Conservation (phyloP, 2,113 vertebrate genomes). For the Oncorhynchus gorbuscha region DNA sequence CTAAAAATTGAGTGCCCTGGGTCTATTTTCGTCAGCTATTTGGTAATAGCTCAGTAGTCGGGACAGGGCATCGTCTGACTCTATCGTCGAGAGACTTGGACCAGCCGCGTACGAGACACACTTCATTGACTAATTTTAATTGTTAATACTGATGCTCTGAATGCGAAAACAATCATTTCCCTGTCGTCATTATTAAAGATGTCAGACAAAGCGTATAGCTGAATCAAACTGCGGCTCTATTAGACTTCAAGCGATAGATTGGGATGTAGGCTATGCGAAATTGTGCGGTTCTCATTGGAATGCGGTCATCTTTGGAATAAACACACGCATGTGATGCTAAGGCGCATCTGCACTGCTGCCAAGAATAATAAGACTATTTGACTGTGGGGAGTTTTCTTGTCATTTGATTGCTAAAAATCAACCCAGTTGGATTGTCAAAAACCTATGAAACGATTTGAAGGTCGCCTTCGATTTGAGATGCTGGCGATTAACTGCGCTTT, state of each 20-base stretch:
- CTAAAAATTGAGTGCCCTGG: not conserved
- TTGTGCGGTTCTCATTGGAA: not conserved
- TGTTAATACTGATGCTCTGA: not conserved
- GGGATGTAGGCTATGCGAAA: not conserved
- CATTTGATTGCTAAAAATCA: not conserved
- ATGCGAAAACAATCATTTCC: not conserved
- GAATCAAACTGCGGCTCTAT: not conserved
- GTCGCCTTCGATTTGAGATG: slow-evolving; percentile 29
- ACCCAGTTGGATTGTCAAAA: not conserved
- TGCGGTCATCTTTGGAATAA: not conserved
- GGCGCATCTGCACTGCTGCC: not conserved
- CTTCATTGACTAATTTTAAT: not conserved
- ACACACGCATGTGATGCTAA: not conserved
- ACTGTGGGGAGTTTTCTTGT: not conserved
- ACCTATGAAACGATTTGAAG: not conserved
- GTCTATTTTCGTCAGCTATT: slow-evolving; percentile 36
- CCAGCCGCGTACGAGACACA: not conserved
- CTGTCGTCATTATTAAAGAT: not conserved
- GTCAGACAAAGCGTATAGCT: not conserved
- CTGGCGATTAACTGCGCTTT: slow-evolving; percentile 47
- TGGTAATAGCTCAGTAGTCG: not conserved
- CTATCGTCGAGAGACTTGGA: not conserved
- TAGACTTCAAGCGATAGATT: not conserved
- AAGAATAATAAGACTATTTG: not conserved
- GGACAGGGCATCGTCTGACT: not conserved